Evolutionary conservation across 2,113 vertebrate species (phyloP).

Genomic region (Nasalis larvatus): DNA sequence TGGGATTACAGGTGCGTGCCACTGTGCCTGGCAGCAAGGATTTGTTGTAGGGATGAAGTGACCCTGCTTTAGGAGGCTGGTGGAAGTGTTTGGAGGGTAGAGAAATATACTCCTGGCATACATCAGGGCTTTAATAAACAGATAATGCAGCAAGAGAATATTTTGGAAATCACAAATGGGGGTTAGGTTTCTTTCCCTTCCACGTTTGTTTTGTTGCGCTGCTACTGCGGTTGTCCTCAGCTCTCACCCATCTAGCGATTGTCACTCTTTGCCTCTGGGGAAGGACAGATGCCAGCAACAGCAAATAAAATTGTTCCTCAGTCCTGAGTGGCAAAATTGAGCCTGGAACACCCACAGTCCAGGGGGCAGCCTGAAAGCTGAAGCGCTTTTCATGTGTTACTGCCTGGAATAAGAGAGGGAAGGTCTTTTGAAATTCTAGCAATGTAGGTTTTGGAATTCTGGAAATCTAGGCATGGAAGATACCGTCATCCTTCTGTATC

Average conservation of each 20-base stretch:
- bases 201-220: background rate
- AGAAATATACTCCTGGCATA: background rate
- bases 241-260: background rate
- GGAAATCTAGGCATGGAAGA: background rate
- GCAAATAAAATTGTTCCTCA: background rate
- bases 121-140: background rate
- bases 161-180: background rate
- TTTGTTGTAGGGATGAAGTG: background rate
- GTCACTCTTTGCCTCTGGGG: background rate
- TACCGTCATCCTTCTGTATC: background rate
- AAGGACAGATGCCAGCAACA: background rate
- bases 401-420: background rate
- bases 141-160: rapidly evolving
- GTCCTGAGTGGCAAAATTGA: background rate
- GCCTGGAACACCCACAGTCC: background rate
- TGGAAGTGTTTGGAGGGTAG: too few species aligned
- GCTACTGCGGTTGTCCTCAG: rapidly evolving
- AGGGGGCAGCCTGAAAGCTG: background rate
- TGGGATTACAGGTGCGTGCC: background rate
- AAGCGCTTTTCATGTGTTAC: background rate
- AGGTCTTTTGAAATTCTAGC: background rate
- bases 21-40: background rate
- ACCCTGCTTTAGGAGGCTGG: background rate
- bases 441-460: background rate
- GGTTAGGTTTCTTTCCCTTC: background rate